phyloP scores from a whole-genome alignment of 1,140 invertebrate species.

The Holotrichia oblita region DNA sequence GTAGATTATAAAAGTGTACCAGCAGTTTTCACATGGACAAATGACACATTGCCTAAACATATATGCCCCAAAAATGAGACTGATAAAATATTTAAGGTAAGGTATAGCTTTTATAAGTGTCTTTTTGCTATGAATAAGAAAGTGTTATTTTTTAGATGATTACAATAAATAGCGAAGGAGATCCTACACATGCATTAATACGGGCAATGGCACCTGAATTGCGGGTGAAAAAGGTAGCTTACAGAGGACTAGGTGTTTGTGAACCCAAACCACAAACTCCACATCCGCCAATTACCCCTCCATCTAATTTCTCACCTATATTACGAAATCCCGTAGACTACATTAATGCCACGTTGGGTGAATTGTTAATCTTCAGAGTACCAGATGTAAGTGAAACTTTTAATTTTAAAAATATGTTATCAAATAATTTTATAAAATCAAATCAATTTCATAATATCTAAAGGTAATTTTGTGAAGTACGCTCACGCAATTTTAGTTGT shows the following conservation, averaged over 20 bases:
- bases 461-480: no score
- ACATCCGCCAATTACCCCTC: conserved; percentile 65
- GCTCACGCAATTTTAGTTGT: no score
- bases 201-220: conserved; percentile 70
- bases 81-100: conserved; percentile 72
- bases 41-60: conserved; percentile 82
- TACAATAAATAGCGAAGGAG: conserved; percentile 64
- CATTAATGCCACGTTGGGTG: conserved; percentile 80
- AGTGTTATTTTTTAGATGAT: conserved; percentile 63
- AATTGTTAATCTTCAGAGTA: conserved; percentile 81
- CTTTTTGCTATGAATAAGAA: not conserved
- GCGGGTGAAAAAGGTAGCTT: conserved; percentile 69
- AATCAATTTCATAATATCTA: no score
- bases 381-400: conserved; percentile 68
- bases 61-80: conserved; percentile 80
- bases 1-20: conserved; percentile 67
- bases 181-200: conserved; percentile 67
- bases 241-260: conserved; percentile 71
- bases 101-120: conserved; percentile 36
- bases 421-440: no score
- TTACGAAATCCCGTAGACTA: conserved; percentile 86
- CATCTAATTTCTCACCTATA: conserved; percentile 76
- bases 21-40: conserved; percentile 84
- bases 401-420: no score
- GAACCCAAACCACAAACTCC: conserved; percentile 61